These are phyloP conservation scores for Monopterus albus DNA, from an alignment of 2,113 vertebrate genomes.

Conservation along the genomic window DNA sequence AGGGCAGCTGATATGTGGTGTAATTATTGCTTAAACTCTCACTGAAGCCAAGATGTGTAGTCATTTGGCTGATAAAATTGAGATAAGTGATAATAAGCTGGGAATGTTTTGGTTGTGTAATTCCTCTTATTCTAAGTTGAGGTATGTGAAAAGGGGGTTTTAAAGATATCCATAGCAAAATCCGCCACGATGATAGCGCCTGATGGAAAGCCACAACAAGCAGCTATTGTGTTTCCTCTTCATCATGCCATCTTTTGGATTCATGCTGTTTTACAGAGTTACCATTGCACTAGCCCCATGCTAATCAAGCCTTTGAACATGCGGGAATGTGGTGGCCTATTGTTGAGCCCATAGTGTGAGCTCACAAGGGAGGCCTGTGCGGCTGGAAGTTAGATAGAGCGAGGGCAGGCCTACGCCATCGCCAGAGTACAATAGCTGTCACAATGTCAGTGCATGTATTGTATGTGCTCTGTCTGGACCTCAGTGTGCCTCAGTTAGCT, in stretches of 20 bases:
- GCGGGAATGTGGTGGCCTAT: slow-evolving; percentile 81
- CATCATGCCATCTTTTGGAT: slow-evolving; percentile 66
- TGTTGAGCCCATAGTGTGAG: slow-evolving; percentile 80
- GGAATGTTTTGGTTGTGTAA: slow-evolving; percentile 21
- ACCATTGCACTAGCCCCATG: slow-evolving; percentile 68
- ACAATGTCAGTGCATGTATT: slow-evolving; percentile 79
- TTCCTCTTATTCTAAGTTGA: slow-evolving; percentile 16
- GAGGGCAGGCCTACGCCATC: slow-evolving; percentile 85
- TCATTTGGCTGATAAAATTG: neutral
- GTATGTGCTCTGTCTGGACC: slow-evolving; percentile 71
- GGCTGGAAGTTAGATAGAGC: slow-evolving; percentile 79
- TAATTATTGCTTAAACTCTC: neutral
- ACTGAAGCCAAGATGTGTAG: neutral
- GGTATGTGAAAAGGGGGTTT: neutral
- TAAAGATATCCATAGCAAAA: slow-evolving; percentile 25
- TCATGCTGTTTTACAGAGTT: slow-evolving; percentile 77
- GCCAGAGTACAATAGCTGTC: slow-evolving; percentile 80
- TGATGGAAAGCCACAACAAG: slow-evolving; percentile 63
- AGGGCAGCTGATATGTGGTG: neutral
- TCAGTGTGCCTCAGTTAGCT: slow-evolving; percentile 65
- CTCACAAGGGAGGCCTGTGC: slow-evolving; percentile 83
- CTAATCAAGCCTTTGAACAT: slow-evolving; percentile 81
- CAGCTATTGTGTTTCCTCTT: slow-evolving; percentile 75
- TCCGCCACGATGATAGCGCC: slow-evolving; percentile 40
- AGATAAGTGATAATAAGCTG: neutral